These are phyloP conservation scores for Cordilura impudica DNA, from an alignment of 2,888 invertebrate genomes.

Conservation along the genomic window DNA sequence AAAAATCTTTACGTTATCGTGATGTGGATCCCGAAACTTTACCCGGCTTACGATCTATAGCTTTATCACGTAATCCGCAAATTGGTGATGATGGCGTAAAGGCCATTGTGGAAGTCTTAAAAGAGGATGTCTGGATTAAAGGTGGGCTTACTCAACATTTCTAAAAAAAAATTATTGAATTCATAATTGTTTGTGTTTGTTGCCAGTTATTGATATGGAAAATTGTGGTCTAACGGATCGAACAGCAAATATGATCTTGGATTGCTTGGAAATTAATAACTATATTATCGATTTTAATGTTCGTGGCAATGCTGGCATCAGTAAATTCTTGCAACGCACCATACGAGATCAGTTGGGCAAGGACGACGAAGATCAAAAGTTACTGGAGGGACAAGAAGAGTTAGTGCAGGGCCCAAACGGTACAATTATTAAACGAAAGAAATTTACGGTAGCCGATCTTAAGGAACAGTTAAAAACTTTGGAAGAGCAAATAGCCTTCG, in stretches of 20 bases:
- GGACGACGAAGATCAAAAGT: conserved; percentile 69
- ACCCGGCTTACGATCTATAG: conserved; percentile 85
- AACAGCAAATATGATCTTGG: conserved; percentile 80
- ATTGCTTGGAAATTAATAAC: conserved; percentile 82
- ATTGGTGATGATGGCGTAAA: conserved; percentile 83
- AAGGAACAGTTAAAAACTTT: conserved; percentile 75
- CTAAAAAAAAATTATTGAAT: not conserved
- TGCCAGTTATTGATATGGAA: conserved; percentile 84
- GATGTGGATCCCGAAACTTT: conserved; percentile 85
- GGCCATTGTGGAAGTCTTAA: conserved; percentile 83
- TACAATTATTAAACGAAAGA: conserved; percentile 66
- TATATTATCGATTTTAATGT: conserved; percentile 85
- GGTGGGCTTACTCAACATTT: conserved; percentile 73
- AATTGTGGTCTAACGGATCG: conserved; percentile 85
- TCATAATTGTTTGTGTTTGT: not conserved
- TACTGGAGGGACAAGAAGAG: conserved; percentile 59
- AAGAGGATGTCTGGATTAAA: conserved; percentile 90
- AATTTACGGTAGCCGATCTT: conserved; percentile 69
- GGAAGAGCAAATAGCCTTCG: conserved; percentile 82
- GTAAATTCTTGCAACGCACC: conserved; percentile 78
- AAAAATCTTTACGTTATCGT: conserved; percentile 87
- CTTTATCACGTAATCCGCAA: conserved; percentile 84
- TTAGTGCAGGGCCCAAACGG: conserved; percentile 70
- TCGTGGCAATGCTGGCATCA: conserved; percentile 81
- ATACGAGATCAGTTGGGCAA: conserved; percentile 79